A percentile compares a stretch with the other conserved stretches of the same genome.
Evolutionary conservation across 2,113 vertebrate species (phyloP).

Genomic region (Panurus biarmicus): DNA sequence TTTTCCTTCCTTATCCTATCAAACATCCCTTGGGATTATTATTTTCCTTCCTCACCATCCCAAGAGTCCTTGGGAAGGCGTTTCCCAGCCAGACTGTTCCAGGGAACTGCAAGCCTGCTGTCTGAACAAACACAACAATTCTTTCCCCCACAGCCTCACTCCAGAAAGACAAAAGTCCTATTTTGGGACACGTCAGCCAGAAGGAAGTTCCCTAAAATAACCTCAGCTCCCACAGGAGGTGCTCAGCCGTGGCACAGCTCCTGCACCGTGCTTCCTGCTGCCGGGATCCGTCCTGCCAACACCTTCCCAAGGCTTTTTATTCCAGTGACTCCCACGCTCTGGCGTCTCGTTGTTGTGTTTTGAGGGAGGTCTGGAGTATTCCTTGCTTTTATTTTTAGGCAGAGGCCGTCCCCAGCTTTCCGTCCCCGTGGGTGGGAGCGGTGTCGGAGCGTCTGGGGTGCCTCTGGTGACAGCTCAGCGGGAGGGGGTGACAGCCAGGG

Average conservation of each 20-base stretch:
- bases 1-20: neutral
- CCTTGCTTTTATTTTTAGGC: neutral
- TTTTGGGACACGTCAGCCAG: neutral
- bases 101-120: neutral
- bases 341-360: neutral
- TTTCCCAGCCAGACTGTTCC: neutral
- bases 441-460: neutral
- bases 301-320: neutral
- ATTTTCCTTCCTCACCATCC: neutral
- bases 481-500: neutral
- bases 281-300: neutral
- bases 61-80: neutral
- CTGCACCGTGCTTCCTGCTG: rapidly evolving
- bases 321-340: rapidly evolving
- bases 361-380: neutral
- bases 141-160: neutral
- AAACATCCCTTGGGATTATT: neutral
- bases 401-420: neutral
- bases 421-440: neutral
- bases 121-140: neutral
- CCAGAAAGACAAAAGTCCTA: neutral
- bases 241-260: neutral
- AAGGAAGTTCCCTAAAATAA: neutral
- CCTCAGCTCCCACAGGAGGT: neutral
- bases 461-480: neutral